Evolutionary conservation across 2,113 vertebrate species (phyloP).

Genomic region (Eurypyga helias): DNA sequence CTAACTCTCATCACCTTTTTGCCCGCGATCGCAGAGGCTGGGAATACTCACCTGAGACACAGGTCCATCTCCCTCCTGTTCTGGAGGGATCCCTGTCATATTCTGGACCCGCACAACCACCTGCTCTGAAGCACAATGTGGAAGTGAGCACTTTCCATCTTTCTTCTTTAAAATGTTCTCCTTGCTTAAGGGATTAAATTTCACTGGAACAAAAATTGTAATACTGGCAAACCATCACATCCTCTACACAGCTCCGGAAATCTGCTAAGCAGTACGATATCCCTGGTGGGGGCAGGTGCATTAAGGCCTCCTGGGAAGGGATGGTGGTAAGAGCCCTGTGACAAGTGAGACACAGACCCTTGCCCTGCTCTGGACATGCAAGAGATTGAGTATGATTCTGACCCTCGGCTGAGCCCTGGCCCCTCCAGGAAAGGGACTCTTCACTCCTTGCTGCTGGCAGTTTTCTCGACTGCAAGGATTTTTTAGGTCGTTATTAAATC

Average conservation of each 20-base stretch:
- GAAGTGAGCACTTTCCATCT: too few relatives aligned
- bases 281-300: not conserved
- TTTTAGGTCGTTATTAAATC: not conserved
- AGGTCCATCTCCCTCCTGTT: not conserved
- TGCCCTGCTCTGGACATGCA: not conserved
- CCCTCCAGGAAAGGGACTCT: not conserved
- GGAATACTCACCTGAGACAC: not conserved
- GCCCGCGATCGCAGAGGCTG: fast-evolving
- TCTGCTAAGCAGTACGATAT: not conserved
- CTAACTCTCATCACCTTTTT: too few relatives aligned
- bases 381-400: not conserved
- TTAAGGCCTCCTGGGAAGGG: not conserved
- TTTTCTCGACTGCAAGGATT: not conserved
- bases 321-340: not conserved
- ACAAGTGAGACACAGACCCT: not conserved
- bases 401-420: not conserved
- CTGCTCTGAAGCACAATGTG: not conserved
- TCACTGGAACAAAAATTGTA: not conserved
- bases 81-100: not conserved
- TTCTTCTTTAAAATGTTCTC: not conserved
- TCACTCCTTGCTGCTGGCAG: not conserved
- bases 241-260: fast-evolving
- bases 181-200: not conserved
- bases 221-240: not conserved
- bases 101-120: not conserved